These are phyloP conservation scores for Erinaceus europaeus DNA, from an alignment of 2,113 vertebrate species.

Conservation along the genomic window DNA sequence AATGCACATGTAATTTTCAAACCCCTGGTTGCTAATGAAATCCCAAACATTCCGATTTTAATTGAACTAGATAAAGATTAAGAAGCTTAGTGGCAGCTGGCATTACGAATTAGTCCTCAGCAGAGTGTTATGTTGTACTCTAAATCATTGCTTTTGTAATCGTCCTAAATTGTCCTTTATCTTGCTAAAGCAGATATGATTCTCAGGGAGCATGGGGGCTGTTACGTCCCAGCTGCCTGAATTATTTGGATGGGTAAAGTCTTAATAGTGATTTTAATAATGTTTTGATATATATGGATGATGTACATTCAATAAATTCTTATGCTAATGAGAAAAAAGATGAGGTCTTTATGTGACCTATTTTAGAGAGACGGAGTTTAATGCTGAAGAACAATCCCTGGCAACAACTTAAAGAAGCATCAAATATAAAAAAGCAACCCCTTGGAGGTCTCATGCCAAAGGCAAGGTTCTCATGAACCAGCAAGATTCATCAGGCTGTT, in stretches of 20 bases:
- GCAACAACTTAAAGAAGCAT: no score
- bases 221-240: slow-evolving; percentile 74
- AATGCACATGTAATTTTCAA: slow-evolving; percentile 32
- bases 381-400: slow-evolving; percentile 56
- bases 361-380: slow-evolving; percentile 77
- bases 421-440: slow-evolving; percentile 18
- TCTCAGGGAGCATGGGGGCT: slow-evolving; percentile 77
- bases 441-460: fast-evolving
- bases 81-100: slow-evolving; percentile 87
- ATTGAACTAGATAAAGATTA: slow-evolving; percentile 92
- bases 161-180: slow-evolving; percentile 87
- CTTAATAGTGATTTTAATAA: slow-evolving; percentile 83
- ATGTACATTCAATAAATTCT: slow-evolving; percentile 82
- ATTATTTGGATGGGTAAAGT: slow-evolving; percentile 83
- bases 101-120: slow-evolving; percentile 82
- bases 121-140: slow-evolving; percentile 83
- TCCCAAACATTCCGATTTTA: slow-evolving; percentile 89
- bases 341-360: slow-evolving; percentile 73
- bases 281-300: slow-evolving; percentile 80
- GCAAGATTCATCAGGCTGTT: no score
- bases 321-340: slow-evolving; percentile 82
- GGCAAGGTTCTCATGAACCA: not conserved
- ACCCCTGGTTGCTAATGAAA: slow-evolving; percentile 86
- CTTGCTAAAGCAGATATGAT: slow-evolving; percentile 85
- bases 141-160: slow-evolving; percentile 87